Percentiles rank a stretch among this genome's conserved stretches.
Evolutionary conservation across 2,797 vertebrate genomes (phyloP).

Genomic region (Fistularia tabacaria): DNA sequence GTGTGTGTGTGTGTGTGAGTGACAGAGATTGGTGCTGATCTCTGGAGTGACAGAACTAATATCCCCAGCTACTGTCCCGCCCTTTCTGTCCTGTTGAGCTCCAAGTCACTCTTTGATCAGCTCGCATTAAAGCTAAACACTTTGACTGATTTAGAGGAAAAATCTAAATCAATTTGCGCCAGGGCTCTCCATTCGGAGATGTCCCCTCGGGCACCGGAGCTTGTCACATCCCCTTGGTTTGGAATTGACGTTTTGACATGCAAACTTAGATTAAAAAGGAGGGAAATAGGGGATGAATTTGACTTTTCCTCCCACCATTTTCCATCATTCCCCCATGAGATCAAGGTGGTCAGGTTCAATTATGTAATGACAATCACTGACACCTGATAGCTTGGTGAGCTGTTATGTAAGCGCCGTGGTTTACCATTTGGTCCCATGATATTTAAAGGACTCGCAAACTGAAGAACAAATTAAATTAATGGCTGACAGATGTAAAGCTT

Average conservation of each 20-base stretch:
- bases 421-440: constrained; percentile 29
- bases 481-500: constrained; percentile 38
- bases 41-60: constrained; percentile 77
- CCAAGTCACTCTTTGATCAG: constrained; percentile 78
- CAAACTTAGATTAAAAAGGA: constrained; percentile 68
- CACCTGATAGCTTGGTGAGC: constrained; percentile 17
- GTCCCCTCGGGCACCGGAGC: constrained; percentile 69
- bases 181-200: constrained; percentile 67
- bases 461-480: constrained; percentile 52
- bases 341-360: constrained; percentile 71
- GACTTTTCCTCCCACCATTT: constrained; percentile 27
- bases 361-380: constrained; percentile 64
- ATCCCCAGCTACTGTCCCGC: constrained; percentile 63
- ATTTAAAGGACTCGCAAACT: constrained; percentile 24
- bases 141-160: constrained; percentile 83
- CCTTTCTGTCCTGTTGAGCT: constrained; percentile 65
- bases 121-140: constrained; percentile 79
- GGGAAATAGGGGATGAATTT: constrained; percentile 30
- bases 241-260: constrained; percentile 81
- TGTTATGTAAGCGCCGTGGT: constrained; percentile 12
- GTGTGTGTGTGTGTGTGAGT: constrained; percentile 20
- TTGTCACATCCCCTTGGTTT: constrained; percentile 77
- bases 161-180: constrained; percentile 84
- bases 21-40: constrained; percentile 71
- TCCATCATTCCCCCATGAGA: constrained; percentile 51